Evolutionary conservation across 2,888 invertebrate genomes (phyloP), one percentile per base, ranked within the genome.

Genomic region (Zeuzera pyrina): DNA sequence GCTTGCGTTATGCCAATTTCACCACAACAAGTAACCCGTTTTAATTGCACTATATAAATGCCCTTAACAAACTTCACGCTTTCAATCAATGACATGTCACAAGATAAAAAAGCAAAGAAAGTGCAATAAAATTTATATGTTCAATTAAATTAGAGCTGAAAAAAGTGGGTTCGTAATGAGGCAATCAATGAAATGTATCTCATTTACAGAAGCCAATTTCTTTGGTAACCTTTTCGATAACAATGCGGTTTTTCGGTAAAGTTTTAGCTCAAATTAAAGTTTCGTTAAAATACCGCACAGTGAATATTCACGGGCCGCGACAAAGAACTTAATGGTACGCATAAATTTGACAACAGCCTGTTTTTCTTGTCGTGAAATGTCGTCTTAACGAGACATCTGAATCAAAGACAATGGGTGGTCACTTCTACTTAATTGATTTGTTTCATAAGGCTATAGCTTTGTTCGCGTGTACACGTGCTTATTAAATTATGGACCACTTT

Each of bases 121-220:
- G 51, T 49, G 46, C 46, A 50, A 53, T 56, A 51, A 60, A 66
- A 58, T 69, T 63, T 68, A 66, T 63, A 48, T 37, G 45, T 37
- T 62, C 70, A 70, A 74, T 77, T 76, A 68, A 73, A 72, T 74
- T 69, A 71, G 67, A 67, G 49, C 48, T 42, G 45, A 57, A 57
- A 54, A 59, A 56, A 48, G 35, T n/a, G 33, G 52, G 41, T 36
- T 41, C 45, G 39, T 76, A 74, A 74, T 68, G 68, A 72, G 71
- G 57, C 59, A 56, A 68, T 67, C 58, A 57, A 63, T 60, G 52
- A 35, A 41, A 57, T 44, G 52, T 50, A 47, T 53, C 53, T 57
- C 47, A 49, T 52, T 56, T 55, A 42, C 47, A 36, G 53, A 30
- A 27, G 34, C 42, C 42, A 47, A 42, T 49, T 49, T 52, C 38